Percentiles rank a stretch among this genome's conserved stretches.
Evolutionary conservation across 2,113 vertebrate species (phyloP).

Genomic region (Protomyctophum bolini): DNA sequence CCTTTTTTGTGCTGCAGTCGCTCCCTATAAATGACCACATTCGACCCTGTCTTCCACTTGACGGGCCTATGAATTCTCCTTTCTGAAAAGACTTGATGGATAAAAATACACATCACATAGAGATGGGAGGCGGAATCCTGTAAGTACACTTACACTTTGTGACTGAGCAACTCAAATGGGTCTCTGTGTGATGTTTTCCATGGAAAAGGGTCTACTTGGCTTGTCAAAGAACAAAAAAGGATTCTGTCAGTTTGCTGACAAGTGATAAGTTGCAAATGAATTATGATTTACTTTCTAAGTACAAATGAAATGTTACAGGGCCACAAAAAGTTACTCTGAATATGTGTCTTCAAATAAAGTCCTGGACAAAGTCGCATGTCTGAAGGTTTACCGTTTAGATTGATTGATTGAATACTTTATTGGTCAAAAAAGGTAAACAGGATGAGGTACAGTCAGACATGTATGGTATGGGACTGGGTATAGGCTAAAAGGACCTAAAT

Average conservation of each 20-base stretch:
- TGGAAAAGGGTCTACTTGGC: conserved; percentile 33
- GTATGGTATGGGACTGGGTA: no score
- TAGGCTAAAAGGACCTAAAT: conserved; percentile 25
- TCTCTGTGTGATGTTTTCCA: conserved; percentile 32
- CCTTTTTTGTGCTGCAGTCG: conserved; percentile 65
- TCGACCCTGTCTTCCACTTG: conserved; percentile 59
- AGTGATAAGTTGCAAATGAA: conserved; percentile 44
- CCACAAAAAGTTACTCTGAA: background rate
- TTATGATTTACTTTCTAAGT: conserved; percentile 3
- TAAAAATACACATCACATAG: conserved; percentile 45
- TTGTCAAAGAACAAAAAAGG: conserved; percentile 32
- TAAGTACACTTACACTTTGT: conserved; percentile 47
- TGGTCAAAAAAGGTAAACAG: no score
- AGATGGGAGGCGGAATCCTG: conserved; percentile 9
- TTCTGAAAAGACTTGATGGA: conserved; percentile 52
- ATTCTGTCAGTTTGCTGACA: conserved; percentile 28
- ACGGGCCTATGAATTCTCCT: conserved; percentile 65
- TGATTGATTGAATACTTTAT: no score
- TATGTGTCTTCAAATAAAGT: conserved; percentile 13
- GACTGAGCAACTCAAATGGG: conserved; percentile 45
- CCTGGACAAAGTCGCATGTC: conserved; percentile 4
- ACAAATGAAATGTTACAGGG: background rate
- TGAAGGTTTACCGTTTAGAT: no score
- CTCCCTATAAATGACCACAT: conserved; percentile 68
- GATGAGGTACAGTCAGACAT: no score